Evolutionary conservation across 2,888 invertebrate genomes (phyloP).

Genomic region (Phasia obesa): DNA sequence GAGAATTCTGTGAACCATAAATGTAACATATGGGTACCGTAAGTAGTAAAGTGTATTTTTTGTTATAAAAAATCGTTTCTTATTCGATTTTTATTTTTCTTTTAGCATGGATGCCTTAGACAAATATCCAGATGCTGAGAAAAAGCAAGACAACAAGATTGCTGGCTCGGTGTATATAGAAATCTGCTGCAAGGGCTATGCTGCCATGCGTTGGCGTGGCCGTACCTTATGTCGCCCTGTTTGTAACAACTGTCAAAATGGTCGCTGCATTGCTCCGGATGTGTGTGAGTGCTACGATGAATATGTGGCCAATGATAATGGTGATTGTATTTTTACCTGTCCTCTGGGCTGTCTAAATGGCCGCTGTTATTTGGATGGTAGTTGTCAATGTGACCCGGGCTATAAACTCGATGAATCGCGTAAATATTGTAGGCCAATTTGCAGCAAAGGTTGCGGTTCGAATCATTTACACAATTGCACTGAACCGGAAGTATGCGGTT

Average conservation of each 20-base stretch:
- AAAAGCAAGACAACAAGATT: constrained; percentile 80
- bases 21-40: constrained; percentile 80
- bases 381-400: constrained; percentile 87
- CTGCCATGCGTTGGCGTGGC: constrained; percentile 72
- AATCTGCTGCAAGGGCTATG: constrained; percentile 89
- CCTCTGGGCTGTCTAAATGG: constrained; percentile 84
- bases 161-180: constrained; percentile 85
- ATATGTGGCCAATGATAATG: constrained; percentile 79
- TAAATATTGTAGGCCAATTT: constrained; percentile 86
- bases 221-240: constrained; percentile 75
- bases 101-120: constrained; percentile 73
- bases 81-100: background rate
- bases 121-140: constrained; percentile 75
- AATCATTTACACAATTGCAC: constrained; percentile 79
- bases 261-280: constrained; percentile 76
- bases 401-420: constrained; percentile 84
- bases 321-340: constrained; percentile 80
- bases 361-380: constrained; percentile 84
- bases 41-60: constrained; percentile 71
- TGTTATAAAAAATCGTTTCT: too few species aligned
- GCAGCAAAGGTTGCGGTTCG: constrained; percentile 80
- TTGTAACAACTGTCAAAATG: constrained; percentile 79
- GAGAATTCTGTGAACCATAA: constrained; percentile 70
- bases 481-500: constrained; percentile 82
- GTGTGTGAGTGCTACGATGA: constrained; percentile 79